Evolutionary conservation across 1,140 invertebrate genomes (phyloP), one percentile per base, ranked within the genome.

Genomic region (Apis florea): DNA sequence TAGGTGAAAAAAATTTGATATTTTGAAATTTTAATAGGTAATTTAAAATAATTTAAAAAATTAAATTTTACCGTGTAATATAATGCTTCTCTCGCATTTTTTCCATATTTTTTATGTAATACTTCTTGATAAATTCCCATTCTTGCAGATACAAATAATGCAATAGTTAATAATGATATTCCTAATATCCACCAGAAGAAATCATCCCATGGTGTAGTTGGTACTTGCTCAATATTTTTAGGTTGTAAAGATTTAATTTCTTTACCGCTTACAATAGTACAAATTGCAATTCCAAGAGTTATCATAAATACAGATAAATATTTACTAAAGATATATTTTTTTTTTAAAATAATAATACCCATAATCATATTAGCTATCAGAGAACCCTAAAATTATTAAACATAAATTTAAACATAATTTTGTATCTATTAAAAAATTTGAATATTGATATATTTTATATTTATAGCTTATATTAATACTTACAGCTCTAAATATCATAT

Each of bases 61-160:
- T 61, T 15, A 81, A 56, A 49, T 21, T 92, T 92, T 93, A 96
- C 95, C 83, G 98, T 98, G 90, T 97, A 99, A 93, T 97, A 99
- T 17, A 99, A 94, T 21, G 98, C 98, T 94, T 99, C 99, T 85
- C 96, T 95, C 0, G 99, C 97, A 95, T 99, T 97, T 94, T 99
- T 99, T 71, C 99, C 99, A 94, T 97, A 96, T 78, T 96, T 95
- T 79, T 94, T 94, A 90, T 98, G 98, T 9, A 99, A 93, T 13
- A 95, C 95, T 94, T 99, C 98, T 94, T 99, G 99, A 92, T 97
- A 99, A 82, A 99, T 98, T 5, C 99, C 99, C 97, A 99, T 98
- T 80, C 97, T 94, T 11, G 99, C 98, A 1, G 99, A 99, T 77
- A 99, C 94, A 83, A 99, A 97, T 54, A 99, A 93, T 0, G 98